Conservation (phyloP, 2,797 vertebrate genomes). For the Cossypha niveicapilla region DNA sequence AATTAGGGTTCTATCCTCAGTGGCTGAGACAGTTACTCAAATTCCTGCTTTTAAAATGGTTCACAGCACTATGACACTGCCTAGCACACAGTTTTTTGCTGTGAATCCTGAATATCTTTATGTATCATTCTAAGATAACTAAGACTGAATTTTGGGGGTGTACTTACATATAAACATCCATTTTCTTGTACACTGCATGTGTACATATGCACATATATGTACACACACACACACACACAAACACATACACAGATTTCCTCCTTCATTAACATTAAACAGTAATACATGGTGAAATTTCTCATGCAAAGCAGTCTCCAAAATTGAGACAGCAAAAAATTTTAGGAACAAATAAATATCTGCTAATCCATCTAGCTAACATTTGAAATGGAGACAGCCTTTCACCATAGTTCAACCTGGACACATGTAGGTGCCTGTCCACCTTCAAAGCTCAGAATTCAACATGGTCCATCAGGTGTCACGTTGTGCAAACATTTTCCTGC, state of each 20-base stretch:
- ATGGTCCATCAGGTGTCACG: neutral
- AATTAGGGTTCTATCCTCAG: neutral
- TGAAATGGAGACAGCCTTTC: neutral
- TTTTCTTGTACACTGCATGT: neutral
- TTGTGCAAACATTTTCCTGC: neutral
- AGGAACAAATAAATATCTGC: neutral
- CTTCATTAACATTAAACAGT: neutral
- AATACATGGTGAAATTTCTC: neutral
- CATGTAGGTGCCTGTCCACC: rapidly evolving
- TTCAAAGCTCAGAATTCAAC: neutral
- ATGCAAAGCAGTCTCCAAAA: neutral
- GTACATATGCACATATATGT: neutral
- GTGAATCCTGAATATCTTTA: neutral
- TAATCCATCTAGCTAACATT: neutral
- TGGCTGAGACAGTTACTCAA: neutral
- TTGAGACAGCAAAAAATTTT: neutral
- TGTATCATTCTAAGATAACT: neutral
- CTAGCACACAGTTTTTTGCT: neutral
- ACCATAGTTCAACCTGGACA: neutral
- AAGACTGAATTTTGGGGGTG: neutral
- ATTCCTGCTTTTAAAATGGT: constrained; percentile 1
- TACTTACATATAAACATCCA: neutral
- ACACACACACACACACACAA: neutral
- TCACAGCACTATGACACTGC: neutral
- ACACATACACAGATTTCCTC: neutral